These are phyloP conservation scores for Kryptolebias ocellatus DNA, from an alignment of 2,797 vertebrate genomes.

Conservation along the genomic window DNA sequence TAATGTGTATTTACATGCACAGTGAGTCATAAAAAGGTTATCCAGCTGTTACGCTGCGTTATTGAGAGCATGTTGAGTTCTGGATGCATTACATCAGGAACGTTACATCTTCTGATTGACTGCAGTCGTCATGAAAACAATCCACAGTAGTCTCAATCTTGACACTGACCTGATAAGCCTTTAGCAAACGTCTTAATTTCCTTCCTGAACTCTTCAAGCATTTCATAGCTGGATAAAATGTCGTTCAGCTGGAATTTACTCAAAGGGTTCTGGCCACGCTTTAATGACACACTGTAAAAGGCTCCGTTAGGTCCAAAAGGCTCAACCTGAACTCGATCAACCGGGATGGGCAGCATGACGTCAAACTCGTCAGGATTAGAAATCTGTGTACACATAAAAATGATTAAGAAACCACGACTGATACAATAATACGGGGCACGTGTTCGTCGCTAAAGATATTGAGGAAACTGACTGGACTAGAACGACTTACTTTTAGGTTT, in stretches of 20 bases:
- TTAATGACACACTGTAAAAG: slow-evolving; percentile 80
- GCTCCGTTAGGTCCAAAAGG: slow-evolving; percentile 71
- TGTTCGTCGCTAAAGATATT: background rate
- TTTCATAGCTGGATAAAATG: slow-evolving; percentile 78
- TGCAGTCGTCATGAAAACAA: no score
- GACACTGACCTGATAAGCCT: slow-evolving; percentile 66
- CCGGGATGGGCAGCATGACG: slow-evolving; percentile 83
- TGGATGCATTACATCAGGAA: background rate
- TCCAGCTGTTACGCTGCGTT: no score
- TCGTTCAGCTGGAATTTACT: slow-evolving; percentile 66
- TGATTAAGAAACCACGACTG: background rate
- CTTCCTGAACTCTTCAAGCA: slow-evolving; percentile 81
- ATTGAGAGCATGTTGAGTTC: no score
- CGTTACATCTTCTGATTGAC: no score
- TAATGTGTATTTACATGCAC: background rate
- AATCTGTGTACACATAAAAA: slow-evolving; percentile 77
- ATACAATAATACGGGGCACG: background rate
- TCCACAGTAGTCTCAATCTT: background rate
- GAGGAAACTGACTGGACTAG: background rate
- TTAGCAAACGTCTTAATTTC: slow-evolving; percentile 78
- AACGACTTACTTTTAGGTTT: slow-evolving; percentile 72
- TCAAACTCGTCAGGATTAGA: slow-evolving; percentile 89
- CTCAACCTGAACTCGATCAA: slow-evolving; percentile 69
- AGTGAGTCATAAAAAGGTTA: no score
- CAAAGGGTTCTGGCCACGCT: slow-evolving; percentile 72